Percentiles rank a stretch among this genome's conserved stretches.
Evolutionary conservation across 2,888 invertebrate genomes (phyloP).

Genomic region (Euspilapteryx auroguttella): DNA sequence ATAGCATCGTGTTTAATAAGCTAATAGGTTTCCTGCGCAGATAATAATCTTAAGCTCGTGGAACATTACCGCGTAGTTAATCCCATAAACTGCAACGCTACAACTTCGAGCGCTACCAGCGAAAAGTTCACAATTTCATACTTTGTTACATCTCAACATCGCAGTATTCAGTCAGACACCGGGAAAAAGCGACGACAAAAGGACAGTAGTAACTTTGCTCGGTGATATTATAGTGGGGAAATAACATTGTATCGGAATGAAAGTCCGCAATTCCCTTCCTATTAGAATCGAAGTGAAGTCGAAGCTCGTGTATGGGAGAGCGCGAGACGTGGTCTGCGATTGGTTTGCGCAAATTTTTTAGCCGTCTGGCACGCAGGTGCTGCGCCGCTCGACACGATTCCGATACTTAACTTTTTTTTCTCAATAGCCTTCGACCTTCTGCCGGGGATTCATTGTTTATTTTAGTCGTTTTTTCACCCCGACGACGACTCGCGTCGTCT

Average conservation of each 20-base stretch:
- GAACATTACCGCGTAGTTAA: too few relatives aligned
- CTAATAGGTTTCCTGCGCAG: too few relatives aligned
- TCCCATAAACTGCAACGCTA: background rate
- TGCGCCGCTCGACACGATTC: constrained; percentile 16
- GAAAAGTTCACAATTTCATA: constrained; percentile 2
- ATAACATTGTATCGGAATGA: constrained; percentile 5
- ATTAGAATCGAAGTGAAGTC: constrained; percentile 14
- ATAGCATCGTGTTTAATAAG: too few relatives aligned
- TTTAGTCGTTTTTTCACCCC: constrained; percentile 24
- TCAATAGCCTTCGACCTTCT: constrained; percentile 24
- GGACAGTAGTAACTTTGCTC: constrained; percentile 3
- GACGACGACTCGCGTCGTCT: constrained; percentile 12
- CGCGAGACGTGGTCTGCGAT: constrained; percentile 8
- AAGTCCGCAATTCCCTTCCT: constrained; percentile 22
- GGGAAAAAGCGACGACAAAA: constrained; percentile 3
- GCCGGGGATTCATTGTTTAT: constrained; percentile 26
- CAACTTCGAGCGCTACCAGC: background rate
- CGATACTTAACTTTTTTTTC: constrained; percentile 24
- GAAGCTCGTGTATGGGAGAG: constrained; percentile 12
- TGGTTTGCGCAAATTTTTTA: constrained; percentile 26
- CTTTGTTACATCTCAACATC: constrained; percentile 2
- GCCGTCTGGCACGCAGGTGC: constrained; percentile 45
- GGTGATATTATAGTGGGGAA: constrained; percentile 3
- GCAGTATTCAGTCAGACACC: background rate
- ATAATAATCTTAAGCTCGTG: too few relatives aligned